Evolutionary conservation across 2,113 vertebrate genomes (phyloP), one percentile per base, ranked within the genome.

Genomic region (Dipodomys spectabilis): DNA sequence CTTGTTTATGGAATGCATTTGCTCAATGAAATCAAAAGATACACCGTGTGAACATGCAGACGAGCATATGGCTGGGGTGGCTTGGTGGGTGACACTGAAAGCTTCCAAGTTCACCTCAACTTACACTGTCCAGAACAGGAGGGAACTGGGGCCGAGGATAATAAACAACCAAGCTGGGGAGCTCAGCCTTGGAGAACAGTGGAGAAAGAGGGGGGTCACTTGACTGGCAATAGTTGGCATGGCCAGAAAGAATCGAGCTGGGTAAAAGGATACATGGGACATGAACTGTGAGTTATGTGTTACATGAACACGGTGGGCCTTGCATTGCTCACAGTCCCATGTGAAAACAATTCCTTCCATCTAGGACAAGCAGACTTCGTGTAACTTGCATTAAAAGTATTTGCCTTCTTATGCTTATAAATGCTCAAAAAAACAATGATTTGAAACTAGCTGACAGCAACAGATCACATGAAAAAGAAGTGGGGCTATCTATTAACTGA

Each of bases 21-120:
- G 44, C 67, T 94, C 71, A 57, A 90, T 87, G 82, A 87, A 88
- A 88, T 35, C 20, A 88, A 85, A 87, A 87, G 64, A 93, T 79
- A 90, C 53, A 95, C 90, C 64, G 65, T 7, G 64, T 72, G 82
- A 94, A 82, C 28, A 92, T 8, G 8, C 74, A 83, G 69, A 73
- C 39, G 68, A 79, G 44, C 62, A 44, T 64, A 16, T 82, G n/a
- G 82, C 28, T 80, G 74, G 82, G 25, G 49, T 69, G 87, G 83
- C 32, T 62, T n/a, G 53, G 77, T 74, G 57, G 53, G 32, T 82
- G 91, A 92, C 73, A 69, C 22, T 65, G 64, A 57, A 65, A 82
- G 18, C 72, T 68, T 89, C 64, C 85, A 94, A 77, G 80, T 30
- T 32, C 35, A 39, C 69, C 15, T 73, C 20, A 72, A 39, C 45